Base-by-base conservation (phyloP, 2,888 invertebrate genomes). In the Brenthis daphne region DNA sequence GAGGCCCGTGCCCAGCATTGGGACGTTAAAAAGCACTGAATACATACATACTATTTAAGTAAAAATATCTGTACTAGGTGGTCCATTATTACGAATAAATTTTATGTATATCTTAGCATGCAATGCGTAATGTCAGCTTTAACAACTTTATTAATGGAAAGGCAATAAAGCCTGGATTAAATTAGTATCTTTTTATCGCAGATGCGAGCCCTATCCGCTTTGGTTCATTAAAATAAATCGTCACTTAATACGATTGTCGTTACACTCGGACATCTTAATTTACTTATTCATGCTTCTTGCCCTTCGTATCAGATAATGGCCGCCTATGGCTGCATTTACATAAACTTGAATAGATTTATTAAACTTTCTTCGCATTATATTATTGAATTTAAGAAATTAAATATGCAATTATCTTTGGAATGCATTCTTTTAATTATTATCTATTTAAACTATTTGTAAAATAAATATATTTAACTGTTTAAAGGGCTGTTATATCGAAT, bases 171-270 rank as follows among this genome's bases (percentile, higher is more conserved):
- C 75, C 75, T 71, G 76, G 76, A 81, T 81, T 81, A 77, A 80
- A 79, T 77, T 78, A 77, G 79, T 80, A 80, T 80, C 80, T 79
- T 77, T 80, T 79, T 77, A 77, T 77, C 77, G 77, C 70, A 71
- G 72, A 78, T 78, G 75, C 55, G 48, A 75, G 73, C 72, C 75
- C 75, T 76, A 72, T 75, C 72, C 73, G 74, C 73, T 68, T 76
- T 71, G 74, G 76, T 75, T 77, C 80, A 82, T 85, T 82, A 82
- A 79, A 80, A 79, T 83, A 83, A 84, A 83, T 82, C 78, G 80
- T 76, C 74, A 72, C 74, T 77, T 83, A 82, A 85, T 83, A 79
- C 67, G 76, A 76, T 76, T 75, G 77, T 83, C 76, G 77, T 80
- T 77, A 78, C 75, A 65, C 70, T 70, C 75, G 74, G 77, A 82